phyloP scores from a whole-genome alignment of 2,888 invertebrate species.

The Drosophila histrio region DNA sequence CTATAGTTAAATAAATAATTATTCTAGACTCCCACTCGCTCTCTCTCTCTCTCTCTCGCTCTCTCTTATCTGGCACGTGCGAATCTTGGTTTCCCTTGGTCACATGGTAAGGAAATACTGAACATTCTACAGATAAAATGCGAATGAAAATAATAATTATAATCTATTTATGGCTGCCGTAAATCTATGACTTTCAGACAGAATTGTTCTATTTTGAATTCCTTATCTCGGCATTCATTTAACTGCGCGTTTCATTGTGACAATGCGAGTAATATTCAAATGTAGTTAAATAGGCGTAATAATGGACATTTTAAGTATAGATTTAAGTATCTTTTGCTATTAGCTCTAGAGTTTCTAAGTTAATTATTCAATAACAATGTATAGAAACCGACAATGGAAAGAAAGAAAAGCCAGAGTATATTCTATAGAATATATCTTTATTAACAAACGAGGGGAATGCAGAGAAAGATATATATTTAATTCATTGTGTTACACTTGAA shows the following conservation, averaged over 20 bases:
- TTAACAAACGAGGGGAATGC: too few species aligned
- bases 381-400: not conserved
- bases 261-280: not conserved
- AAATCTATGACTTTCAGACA: slow-evolving; percentile 1
- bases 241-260: not conserved
- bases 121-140: slow-evolving; percentile 2
- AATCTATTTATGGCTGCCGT: slow-evolving; percentile 43
- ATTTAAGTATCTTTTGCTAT: too few species aligned
- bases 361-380: too few species aligned
- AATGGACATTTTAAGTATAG: not conserved
- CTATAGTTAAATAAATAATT: slow-evolving; percentile 10
- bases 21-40: not conserved
- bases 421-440: too few species aligned
- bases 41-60: too few species aligned
- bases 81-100: not conserved
- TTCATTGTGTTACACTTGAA: too few species aligned
- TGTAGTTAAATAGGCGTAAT: not conserved
- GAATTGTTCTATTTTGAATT: slow-evolving; percentile 6
- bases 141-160: slow-evolving; percentile 28
- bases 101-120: slow-evolving; percentile 7
- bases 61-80: slow-evolving; percentile 20
- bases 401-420: too few species aligned
- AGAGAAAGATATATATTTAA: too few species aligned
- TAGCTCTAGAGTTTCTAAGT: too few species aligned
- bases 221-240: not conserved